A percentile compares a stretch with the other conserved stretches of the same genome.
These are phyloP conservation scores for Steatornis caripensis DNA, from an alignment of 2,113 vertebrate species.

Conservation along the genomic window DNA sequence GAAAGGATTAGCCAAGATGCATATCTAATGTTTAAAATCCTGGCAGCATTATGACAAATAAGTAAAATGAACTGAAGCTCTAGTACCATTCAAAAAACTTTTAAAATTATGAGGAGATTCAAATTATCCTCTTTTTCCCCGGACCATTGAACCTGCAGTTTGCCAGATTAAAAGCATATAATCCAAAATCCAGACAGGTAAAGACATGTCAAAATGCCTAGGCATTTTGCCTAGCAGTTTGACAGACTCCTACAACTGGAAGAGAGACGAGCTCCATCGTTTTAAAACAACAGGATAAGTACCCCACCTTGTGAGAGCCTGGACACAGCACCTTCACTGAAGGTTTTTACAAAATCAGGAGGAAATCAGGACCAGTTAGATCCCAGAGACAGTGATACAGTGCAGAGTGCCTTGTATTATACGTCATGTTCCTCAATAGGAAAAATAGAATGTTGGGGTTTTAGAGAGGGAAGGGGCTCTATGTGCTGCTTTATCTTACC, in stretches of 20 bases:
- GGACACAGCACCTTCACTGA: not conserved
- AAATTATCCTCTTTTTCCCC: not conserved
- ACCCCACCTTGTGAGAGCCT: not conserved
- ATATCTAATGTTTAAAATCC: not conserved
- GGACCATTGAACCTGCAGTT: not conserved
- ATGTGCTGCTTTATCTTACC: not conserved
- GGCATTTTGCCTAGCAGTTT: not conserved
- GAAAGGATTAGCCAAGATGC: not conserved
- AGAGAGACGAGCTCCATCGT: not conserved
- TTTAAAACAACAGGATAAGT: not conserved
- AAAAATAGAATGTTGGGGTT: not conserved
- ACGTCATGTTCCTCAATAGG: not conserved
- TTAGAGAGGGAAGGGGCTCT: not conserved
- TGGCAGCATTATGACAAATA: not conserved
- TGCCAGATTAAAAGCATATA: not conserved
- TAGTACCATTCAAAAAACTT: not conserved
- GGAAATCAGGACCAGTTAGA: not conserved
- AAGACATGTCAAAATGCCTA: not conserved
- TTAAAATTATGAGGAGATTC: not conserved
- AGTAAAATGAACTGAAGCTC: not conserved
- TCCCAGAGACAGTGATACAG: not conserved
- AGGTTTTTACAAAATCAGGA: not conserved
- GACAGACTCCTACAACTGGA: not conserved
- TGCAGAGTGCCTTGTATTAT: not conserved
- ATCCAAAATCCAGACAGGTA: not conserved